Percentiles rank a stretch among this genome's conserved stretches.
Evolutionary conservation across 1,140 invertebrate genomes (phyloP).

Genomic region (Metaphire vulgaris): DNA sequence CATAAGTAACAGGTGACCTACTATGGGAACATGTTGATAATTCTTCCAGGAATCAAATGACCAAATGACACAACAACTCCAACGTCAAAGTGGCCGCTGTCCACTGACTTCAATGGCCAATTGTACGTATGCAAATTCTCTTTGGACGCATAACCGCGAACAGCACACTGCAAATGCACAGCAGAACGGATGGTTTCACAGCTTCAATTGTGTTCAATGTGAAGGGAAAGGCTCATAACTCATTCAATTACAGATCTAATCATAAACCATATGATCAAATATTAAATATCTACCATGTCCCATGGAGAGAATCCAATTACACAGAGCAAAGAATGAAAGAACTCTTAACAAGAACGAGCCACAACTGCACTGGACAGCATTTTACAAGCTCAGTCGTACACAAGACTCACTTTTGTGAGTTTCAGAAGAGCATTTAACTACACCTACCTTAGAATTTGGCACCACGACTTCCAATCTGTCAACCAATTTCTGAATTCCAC

Average conservation of each 20-base stretch:
- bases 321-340: neutral
- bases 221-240: no score
- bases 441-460: constrained; percentile 15
- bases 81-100: constrained; percentile 44
- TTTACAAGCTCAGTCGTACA: neutral
- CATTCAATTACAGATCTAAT: neutral
- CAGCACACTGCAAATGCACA: constrained; percentile 31
- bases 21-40: constrained; percentile 50
- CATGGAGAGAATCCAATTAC: neutral
- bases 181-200: neutral
- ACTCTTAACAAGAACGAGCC: neutral
- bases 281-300: neutral
- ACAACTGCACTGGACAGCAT: neutral
- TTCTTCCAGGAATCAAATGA: constrained; percentile 45
- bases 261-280: neutral
- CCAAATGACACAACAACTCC: constrained; percentile 54
- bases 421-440: no score
- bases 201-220: neutral
- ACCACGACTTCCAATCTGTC: constrained; percentile 26
- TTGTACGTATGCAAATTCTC: constrained; percentile 35
- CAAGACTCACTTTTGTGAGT: no score
- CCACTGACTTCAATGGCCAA: constrained; percentile 44
- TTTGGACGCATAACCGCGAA: constrained; percentile 36
- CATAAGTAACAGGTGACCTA: constrained; percentile 35
- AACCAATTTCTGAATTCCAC: constrained; percentile 14